Evolutionary conservation across 2,888 invertebrate genomes (phyloP).

Genomic region (Smittia aterrima): DNA sequence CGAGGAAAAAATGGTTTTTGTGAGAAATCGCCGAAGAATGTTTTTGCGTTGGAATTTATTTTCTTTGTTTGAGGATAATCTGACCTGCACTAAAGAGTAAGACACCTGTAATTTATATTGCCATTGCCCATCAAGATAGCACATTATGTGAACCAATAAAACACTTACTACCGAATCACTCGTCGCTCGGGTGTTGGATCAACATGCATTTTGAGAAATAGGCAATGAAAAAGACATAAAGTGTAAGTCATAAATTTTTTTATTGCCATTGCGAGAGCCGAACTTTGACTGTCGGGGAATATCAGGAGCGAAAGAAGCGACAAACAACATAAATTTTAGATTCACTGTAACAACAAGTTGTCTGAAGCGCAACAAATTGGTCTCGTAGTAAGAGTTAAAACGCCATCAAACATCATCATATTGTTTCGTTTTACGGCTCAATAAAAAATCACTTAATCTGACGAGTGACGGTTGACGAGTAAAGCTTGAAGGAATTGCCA

Average conservation of each 20-base stretch:
- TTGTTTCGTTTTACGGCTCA: conserved; percentile 28
- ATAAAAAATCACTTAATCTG: conserved; percentile 40
- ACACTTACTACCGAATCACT: background rate
- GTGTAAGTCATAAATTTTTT: conserved; percentile 35
- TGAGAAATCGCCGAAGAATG: no score
- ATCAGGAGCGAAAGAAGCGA: background rate
- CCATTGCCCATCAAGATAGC: background rate
- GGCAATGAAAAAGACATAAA: conserved; percentile 35
- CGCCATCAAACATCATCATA: conserved; percentile 21
- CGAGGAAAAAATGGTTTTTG: no score
- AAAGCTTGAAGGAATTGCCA: conserved; percentile 13
- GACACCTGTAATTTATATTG: background rate
- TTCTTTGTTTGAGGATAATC: background rate
- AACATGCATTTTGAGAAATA: conserved; percentile 32
- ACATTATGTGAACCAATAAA: background rate
- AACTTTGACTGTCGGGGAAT: conserved; percentile 28
- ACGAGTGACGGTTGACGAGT: conserved; percentile 14
- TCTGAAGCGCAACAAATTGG: conserved; percentile 19
- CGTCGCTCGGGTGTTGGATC: background rate
- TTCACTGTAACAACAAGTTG: background rate
- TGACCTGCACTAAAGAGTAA: background rate
- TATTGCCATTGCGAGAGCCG: conserved; percentile 14
- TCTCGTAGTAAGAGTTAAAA: background rate
- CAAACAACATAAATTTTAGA: conserved; percentile 3
- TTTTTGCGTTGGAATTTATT: background rate